Evolutionary conservation across 2,797 vertebrate genomes (phyloP).

Genomic region (Luscinia luscinia): DNA sequence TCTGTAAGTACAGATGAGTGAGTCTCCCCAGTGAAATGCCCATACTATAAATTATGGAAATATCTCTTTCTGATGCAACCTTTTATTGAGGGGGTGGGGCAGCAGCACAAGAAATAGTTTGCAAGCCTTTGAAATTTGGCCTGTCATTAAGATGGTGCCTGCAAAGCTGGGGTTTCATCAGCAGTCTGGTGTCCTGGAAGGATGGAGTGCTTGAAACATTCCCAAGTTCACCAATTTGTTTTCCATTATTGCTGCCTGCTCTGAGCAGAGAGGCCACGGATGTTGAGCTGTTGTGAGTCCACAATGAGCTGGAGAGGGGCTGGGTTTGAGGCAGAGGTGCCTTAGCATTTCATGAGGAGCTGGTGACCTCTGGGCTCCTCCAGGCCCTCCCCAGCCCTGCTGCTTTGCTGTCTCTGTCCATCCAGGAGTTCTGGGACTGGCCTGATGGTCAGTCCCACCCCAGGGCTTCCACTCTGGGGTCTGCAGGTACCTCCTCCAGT

Average conservation of each 20-base stretch:
- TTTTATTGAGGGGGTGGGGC: constrained; percentile 74
- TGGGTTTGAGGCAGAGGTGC: not conserved
- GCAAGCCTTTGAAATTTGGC: constrained; percentile 75
- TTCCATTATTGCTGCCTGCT: constrained; percentile 73
- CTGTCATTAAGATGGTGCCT: constrained; percentile 81
- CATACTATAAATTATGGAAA: constrained; percentile 86
- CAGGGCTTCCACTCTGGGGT: accelerated
- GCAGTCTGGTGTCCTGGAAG: constrained; percentile 75
- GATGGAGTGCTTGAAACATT: constrained; percentile 73
- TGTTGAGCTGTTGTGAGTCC: not conserved
- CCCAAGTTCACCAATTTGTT: constrained; percentile 71
- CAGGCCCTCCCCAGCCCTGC: not conserved
- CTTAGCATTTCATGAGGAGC: not conserved
- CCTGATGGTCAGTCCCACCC: accelerated
- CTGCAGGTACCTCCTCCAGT: not conserved
- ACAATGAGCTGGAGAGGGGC: not conserved
- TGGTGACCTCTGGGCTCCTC: not conserved
- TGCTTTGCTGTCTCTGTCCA: not conserved
- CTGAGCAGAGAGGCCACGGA: not conserved
- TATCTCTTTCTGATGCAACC: constrained; percentile 80
- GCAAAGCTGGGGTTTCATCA: constrained; percentile 65
- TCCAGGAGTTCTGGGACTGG: accelerated
- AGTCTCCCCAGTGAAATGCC: constrained; percentile 83
- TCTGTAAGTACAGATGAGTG: constrained; percentile 90
- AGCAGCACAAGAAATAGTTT: constrained; percentile 53